phyloP scores from a whole-genome alignment of 2,888 invertebrate genomes.

The Sthenelais limicola region DNA sequence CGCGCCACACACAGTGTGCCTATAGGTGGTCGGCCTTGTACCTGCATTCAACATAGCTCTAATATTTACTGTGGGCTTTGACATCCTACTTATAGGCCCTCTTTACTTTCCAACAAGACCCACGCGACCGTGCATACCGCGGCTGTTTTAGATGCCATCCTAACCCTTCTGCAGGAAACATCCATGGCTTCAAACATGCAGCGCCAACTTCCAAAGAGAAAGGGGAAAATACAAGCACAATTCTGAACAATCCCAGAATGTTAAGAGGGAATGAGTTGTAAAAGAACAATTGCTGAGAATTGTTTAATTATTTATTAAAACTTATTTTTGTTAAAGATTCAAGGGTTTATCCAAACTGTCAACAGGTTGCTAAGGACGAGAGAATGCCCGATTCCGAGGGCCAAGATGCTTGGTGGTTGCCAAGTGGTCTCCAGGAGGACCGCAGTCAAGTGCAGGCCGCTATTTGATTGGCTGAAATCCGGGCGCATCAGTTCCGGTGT shows the following conservation, averaged over 20 bases:
- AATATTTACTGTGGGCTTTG: conserved; percentile 15
- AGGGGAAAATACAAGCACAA: too few species aligned
- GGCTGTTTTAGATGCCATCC: conserved; percentile 3
- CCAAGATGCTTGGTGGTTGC: background rate
- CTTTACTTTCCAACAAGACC: too few species aligned
- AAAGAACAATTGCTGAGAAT: too few species aligned
- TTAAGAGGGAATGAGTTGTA: too few species aligned
- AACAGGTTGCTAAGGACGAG: conserved; percentile 26
- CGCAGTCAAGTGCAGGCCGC: conserved; percentile 15
- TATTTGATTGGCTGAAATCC: conserved; percentile 8
- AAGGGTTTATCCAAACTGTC: background rate
- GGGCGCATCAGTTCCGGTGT: conserved; percentile 28
- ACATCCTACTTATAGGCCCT: background rate
- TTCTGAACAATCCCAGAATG: too few species aligned
- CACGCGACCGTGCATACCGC: conserved; percentile 27
- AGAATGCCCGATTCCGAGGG: conserved; percentile 13
- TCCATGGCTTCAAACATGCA: too few species aligned
- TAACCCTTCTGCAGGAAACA: background rate
- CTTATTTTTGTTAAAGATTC: too few species aligned
- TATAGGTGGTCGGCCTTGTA: background rate
- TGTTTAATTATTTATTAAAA: too few species aligned
- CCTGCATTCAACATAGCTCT: background rate
- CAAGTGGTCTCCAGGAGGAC: conserved; percentile 16
- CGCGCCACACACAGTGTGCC: conserved; percentile 2
- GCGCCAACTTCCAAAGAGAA: too few species aligned